Conservation (phyloP, 2,797 vertebrate genomes). For the Poeciliopsis presidionis region DNA sequence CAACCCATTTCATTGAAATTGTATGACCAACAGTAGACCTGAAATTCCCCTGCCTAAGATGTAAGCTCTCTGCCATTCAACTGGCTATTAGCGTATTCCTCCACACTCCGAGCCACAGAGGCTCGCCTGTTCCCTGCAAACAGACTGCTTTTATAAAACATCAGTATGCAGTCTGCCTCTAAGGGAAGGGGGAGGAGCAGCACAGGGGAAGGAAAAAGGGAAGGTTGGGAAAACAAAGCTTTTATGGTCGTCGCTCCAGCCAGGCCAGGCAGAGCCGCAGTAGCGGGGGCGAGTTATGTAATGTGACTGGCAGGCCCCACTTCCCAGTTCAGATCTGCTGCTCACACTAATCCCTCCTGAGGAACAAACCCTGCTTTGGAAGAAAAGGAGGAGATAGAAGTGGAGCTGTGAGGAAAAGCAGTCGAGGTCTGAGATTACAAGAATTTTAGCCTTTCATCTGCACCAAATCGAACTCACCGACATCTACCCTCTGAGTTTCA, state of each 20-base stretch:
- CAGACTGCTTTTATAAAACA: conserved; percentile 81
- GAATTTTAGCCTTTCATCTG: conserved; percentile 69
- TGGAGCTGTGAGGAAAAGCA: conserved; percentile 55
- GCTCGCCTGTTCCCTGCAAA: conserved; percentile 80
- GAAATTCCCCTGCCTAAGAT: conserved; percentile 71
- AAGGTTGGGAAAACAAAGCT: conserved; percentile 83
- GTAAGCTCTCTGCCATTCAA: conserved; percentile 72
- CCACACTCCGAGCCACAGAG: conserved; percentile 75
- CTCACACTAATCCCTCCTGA: conserved; percentile 80
- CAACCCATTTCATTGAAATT: conserved; percentile 48
- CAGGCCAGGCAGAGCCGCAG: conserved; percentile 70
- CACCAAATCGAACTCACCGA: conserved; percentile 44
- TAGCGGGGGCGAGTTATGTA: conserved; percentile 83
- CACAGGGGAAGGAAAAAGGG: conserved; percentile 71
- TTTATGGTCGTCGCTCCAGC: conserved; percentile 84
- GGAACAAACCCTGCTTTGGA: conserved; percentile 71
- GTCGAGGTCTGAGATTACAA: conserved; percentile 61
- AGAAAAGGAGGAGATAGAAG: conserved; percentile 44
- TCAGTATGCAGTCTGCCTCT: conserved; percentile 78
- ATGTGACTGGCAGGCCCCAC: conserved; percentile 83
- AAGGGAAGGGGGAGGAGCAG: conserved; percentile 65
- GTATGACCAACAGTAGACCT: conserved; percentile 52
- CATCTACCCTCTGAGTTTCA: conserved; percentile 34
- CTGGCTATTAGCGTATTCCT: conserved; percentile 74
- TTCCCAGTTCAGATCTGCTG: conserved; percentile 73